Conservation (phyloP, 2,797 vertebrate genomes). For the Vireo griseus region DNA sequence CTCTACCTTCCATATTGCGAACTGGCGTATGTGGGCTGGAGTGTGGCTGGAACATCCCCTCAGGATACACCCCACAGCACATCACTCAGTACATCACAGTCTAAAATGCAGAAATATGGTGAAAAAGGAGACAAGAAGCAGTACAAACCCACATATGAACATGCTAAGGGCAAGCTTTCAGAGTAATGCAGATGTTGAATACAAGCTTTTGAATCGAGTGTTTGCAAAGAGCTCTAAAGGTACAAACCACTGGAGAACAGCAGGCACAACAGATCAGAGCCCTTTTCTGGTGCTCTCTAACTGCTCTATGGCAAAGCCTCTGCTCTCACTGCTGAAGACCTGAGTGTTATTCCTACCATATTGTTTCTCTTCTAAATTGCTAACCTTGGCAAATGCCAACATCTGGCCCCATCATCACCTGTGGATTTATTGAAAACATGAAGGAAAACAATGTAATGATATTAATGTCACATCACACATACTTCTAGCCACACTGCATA, state of each 20-base stretch:
- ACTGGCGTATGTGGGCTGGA: accelerated
- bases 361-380: not conserved
- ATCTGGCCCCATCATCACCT: not conserved
- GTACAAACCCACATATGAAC: not conserved
- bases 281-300: not conserved
- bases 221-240: not conserved
- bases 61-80: not conserved
- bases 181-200: not conserved
- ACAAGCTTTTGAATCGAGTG: not conserved
- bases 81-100: not conserved
- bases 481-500: not conserved
- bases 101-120: not conserved
- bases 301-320: not conserved
- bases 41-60: not conserved
- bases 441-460: not conserved
- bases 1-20: not conserved
- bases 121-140: not conserved
- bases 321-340: not conserved
- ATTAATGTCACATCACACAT: not conserved
- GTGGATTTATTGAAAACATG: not conserved
- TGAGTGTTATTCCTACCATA: not conserved
- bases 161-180: not conserved
- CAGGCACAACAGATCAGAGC: not conserved
- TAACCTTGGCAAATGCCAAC: not conserved
- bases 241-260: not conserved